Conservation (phyloP, 2,113 vertebrate genomes). For the Numenius arquata region DNA sequence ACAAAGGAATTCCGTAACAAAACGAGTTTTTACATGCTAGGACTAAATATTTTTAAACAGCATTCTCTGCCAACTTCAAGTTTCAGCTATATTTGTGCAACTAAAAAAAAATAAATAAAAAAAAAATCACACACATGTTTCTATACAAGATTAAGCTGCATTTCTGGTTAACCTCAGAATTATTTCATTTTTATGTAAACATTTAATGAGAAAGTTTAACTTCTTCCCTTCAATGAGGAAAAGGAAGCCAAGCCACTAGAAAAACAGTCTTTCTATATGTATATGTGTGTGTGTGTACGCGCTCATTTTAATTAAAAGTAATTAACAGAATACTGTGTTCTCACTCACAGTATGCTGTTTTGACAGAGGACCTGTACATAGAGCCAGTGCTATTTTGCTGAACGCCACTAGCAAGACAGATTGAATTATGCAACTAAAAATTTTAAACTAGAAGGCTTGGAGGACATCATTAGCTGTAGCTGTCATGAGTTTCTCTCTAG, state of each 20-base stretch:
- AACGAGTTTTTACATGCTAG: constrained; percentile 72
- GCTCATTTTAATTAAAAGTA: constrained; percentile 60
- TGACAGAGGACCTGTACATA: background rate
- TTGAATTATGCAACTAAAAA: background rate
- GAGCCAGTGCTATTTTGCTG: background rate
- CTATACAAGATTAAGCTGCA: constrained; percentile 50
- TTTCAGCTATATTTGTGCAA: constrained; percentile 70
- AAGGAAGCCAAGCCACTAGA: constrained; percentile 54
- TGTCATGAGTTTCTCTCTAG: background rate
- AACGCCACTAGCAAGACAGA: background rate
- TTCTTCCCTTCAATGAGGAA: constrained; percentile 56
- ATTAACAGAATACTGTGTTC: constrained; percentile 44
- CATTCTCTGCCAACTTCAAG: constrained; percentile 51
- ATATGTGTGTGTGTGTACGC: background rate
- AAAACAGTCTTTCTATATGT: background rate
- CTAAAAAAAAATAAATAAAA: background rate
- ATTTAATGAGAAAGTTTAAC: constrained; percentile 63
- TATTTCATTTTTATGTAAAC: constrained; percentile 61
- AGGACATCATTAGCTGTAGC: background rate
- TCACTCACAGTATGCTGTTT: background rate
- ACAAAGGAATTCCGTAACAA: constrained; percentile 70
- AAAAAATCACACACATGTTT: background rate
- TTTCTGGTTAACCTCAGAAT: constrained; percentile 69
- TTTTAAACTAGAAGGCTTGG: background rate
- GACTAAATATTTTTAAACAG: constrained; percentile 72